A percentile compares a stretch with the other conserved stretches of the same genome.
Evolutionary conservation across 2,113 vertebrate genomes (phyloP).

Genomic region (Aplodontia rufa): DNA sequence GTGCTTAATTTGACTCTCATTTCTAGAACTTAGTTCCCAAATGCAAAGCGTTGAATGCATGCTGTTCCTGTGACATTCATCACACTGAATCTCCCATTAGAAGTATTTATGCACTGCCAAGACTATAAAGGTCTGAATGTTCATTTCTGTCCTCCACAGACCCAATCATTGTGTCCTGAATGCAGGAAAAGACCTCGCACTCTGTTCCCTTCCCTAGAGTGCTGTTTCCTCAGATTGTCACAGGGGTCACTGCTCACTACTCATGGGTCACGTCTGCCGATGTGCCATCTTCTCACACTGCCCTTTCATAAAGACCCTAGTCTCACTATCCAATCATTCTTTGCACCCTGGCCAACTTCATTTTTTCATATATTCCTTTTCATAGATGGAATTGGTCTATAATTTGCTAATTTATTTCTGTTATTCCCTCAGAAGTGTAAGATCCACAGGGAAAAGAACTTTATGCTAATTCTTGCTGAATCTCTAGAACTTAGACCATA

Average conservation of each 20-base stretch:
- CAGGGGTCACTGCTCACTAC: too few species aligned
- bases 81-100: too few species aligned
- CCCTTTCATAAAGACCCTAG: neutral
- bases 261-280: accelerated
- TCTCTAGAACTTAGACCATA: neutral
- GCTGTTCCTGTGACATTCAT: neutral
- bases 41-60: neutral
- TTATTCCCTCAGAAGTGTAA: neutral
- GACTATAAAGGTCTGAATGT: neutral
- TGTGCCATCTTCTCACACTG: neutral
- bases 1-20: neutral
- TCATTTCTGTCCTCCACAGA: neutral
- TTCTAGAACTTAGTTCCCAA: neutral
- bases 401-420: neutral
- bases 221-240: neutral
- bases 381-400: neutral
- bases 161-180: neutral
- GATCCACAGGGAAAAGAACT: neutral
- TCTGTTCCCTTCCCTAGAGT: neutral
- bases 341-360: neutral
- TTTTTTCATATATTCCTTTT: neutral
- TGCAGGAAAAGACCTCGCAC: neutral
- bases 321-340: neutral
- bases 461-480: neutral
- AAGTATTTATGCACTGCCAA: neutral